phyloP scores from a whole-genome alignment of 2,797 vertebrate species.

The Harpagifer antarcticus region DNA sequence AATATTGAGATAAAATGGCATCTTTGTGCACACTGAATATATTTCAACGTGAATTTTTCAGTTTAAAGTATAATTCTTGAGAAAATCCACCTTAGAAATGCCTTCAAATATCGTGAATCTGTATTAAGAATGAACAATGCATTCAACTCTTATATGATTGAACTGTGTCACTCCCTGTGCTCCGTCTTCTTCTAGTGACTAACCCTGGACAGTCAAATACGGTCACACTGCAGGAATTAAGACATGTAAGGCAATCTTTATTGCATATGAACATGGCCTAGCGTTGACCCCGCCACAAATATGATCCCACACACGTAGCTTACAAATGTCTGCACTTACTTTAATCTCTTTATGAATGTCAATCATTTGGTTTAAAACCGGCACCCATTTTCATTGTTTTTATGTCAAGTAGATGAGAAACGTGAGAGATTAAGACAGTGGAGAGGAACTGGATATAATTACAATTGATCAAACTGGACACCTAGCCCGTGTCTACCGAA shows the following conservation, averaged over 20 bases:
- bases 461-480: constrained; percentile 28
- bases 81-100: background rate
- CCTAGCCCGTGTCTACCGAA: constrained; percentile 21
- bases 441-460: constrained; percentile 12
- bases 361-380: constrained; percentile 8
- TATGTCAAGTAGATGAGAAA: constrained; percentile 1
- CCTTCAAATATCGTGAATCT: background rate
- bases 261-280: constrained; percentile 59
- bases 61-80: too few species aligned
- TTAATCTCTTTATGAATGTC: too few species aligned
- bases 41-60: too few species aligned
- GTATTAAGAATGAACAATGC: background rate
- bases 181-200: constrained; percentile 8
- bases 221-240: constrained; percentile 47
- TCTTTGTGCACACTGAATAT: too few species aligned
- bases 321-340: constrained; percentile 18
- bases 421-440: background rate
- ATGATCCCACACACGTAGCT: constrained; percentile 34
- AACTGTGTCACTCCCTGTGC: constrained; percentile 1
- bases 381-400: constrained; percentile 13
- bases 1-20: background rate
- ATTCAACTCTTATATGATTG: too few species aligned
- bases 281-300: constrained; percentile 9
- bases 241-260: constrained; percentile 65
- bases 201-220: constrained; percentile 42